phyloP scores from a whole-genome alignment of 2,797 vertebrate species.

The Hemibagrus guttatus region DNA sequence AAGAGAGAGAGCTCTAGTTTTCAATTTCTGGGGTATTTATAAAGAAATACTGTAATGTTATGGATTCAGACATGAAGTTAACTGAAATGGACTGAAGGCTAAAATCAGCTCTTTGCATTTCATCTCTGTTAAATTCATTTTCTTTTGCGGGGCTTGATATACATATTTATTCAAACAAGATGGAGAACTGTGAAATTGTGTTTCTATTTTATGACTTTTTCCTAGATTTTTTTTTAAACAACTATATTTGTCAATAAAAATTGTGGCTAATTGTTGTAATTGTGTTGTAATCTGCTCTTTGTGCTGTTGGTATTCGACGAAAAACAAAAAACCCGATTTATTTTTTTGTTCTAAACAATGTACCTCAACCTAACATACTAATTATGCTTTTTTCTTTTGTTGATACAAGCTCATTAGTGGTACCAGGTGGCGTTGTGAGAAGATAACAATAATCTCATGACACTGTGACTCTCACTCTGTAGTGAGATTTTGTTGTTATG shows the following conservation, averaged over 20 bases:
- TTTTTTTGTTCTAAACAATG: background rate
- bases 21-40: background rate
- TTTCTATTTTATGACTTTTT: background rate
- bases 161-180: slow-evolving; percentile 65
- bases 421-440: background rate
- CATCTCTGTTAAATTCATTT: slow-evolving; percentile 74
- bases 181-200: background rate
- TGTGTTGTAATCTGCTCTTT: background rate
- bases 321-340: background rate
- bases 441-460: slow-evolving; percentile 21
- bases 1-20: background rate
- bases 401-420: slow-evolving; percentile 35
- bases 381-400: slow-evolving; percentile 7
- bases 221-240: background rate
- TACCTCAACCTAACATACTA: slow-evolving; percentile 1
- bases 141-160: slow-evolving; percentile 70
- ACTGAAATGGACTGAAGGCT: slow-evolving; percentile 65
- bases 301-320: background rate
- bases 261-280: background rate
- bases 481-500: background rate
- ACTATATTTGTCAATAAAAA: background rate
- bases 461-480: background rate
- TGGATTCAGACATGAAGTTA: slow-evolving; percentile 50
- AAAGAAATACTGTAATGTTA: background rate
- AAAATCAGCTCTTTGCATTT: slow-evolving; percentile 70